Evolutionary conservation across 2,888 invertebrate genomes (phyloP).

Genomic region (Autographa pulchrina): DNA sequence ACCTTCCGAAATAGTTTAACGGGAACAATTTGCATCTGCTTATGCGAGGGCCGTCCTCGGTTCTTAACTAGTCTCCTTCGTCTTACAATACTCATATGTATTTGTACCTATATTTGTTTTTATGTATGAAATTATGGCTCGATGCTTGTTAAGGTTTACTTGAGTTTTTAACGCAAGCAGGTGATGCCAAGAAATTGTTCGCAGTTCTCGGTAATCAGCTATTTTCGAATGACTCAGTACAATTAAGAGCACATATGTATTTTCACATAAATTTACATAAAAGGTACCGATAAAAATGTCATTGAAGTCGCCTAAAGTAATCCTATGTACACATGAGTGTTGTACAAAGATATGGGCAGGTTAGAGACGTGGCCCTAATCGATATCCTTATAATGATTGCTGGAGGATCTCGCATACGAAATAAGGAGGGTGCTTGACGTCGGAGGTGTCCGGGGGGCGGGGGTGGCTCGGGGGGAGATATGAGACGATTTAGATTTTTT

Average conservation of each 20-base stretch:
- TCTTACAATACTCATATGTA: constrained; percentile 61
- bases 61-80: constrained; percentile 84
- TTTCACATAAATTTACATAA: constrained; percentile 16
- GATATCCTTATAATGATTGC: constrained; percentile 90
- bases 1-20: constrained; percentile 90
- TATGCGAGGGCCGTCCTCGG: constrained; percentile 86
- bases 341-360: constrained; percentile 87
- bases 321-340: constrained; percentile 83
- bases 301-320: constrained; percentile 63
- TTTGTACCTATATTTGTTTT: constrained; percentile 50
- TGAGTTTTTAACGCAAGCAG: not conserved
- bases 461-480: constrained; percentile 79
- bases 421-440: constrained; percentile 88
- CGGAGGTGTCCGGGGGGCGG: constrained; percentile 84
- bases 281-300: constrained; percentile 44
- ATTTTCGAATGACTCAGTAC: not conserved
- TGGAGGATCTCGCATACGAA: constrained; percentile 90
- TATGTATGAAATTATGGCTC: constrained; percentile 20
- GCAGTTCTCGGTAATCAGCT: not conserved
- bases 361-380: constrained; percentile 88
- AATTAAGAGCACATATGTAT: not conserved
- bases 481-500: constrained; percentile 90
- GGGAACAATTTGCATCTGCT: constrained; percentile 89
- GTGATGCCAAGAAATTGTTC: constrained; percentile 6
- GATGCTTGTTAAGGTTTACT: not conserved